These are phyloP conservation scores for Lasiommata megera DNA, from an alignment of 2,888 invertebrate species.

Conservation along the genomic window DNA sequence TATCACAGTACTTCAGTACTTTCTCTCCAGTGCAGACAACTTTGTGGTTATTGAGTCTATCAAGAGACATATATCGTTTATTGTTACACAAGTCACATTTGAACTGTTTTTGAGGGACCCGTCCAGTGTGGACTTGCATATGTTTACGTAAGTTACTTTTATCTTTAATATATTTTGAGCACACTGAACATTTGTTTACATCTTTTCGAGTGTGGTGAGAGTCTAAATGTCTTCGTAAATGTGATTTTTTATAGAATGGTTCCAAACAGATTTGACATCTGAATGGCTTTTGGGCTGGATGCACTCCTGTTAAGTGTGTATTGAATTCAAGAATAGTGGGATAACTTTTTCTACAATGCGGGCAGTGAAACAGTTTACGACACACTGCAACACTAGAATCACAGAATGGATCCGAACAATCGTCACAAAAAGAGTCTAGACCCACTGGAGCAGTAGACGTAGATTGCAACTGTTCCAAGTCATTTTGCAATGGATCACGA, in stretches of 20 bases:
- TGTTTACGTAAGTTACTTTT: slow-evolving; percentile 79
- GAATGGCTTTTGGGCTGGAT: slow-evolving; percentile 78
- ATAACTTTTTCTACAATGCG: slow-evolving; percentile 79
- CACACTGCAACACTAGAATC: slow-evolving; percentile 70
- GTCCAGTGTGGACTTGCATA: slow-evolving; percentile 79
- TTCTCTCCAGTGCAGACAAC: slow-evolving; percentile 78
- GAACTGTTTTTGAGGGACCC: slow-evolving; percentile 78
- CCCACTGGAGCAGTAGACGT: slow-evolving; percentile 74
- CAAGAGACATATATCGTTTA: slow-evolving; percentile 77
- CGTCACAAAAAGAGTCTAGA: slow-evolving; percentile 75
- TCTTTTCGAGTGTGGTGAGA: slow-evolving; percentile 76
- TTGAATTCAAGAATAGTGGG: slow-evolving; percentile 78
- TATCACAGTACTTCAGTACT: slow-evolving; percentile 76
- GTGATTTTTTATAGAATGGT: slow-evolving; percentile 76
- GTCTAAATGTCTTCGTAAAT: slow-evolving; percentile 75
- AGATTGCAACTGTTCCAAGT: slow-evolving; percentile 59
- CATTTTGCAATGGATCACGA: slow-evolving; percentile 63
- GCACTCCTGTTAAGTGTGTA: slow-evolving; percentile 76
- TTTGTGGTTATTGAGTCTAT: slow-evolving; percentile 77
- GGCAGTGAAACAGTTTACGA: slow-evolving; percentile 77
- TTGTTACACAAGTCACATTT: slow-evolving; percentile 80
- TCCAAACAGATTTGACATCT: slow-evolving; percentile 79
- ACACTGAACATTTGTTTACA: slow-evolving; percentile 79
- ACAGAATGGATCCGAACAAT: slow-evolving; percentile 78
- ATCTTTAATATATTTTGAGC: slow-evolving; percentile 80